Evolutionary conservation across 1,140 invertebrate species (phyloP), one percentile per base, ranked within the genome.

Genomic region (Asbolus verrucosus): DNA sequence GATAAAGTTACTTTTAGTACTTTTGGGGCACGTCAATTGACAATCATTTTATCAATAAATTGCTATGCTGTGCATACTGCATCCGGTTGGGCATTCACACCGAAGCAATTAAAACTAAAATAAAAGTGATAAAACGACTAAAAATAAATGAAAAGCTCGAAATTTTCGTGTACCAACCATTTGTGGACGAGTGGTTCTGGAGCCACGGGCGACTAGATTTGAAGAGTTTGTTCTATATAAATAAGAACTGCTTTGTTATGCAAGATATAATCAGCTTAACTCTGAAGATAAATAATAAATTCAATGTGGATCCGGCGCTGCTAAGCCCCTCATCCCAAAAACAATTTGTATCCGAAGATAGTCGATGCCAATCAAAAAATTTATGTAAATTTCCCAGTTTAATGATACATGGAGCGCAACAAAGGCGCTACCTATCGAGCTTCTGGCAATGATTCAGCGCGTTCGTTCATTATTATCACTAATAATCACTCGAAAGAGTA

Each of bases 361-460:
- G 39, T 50, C 18, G 43, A 50, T 50, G 16, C 43, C 43, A 50
- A 50, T 50, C 43, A 54, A 54, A 54, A 54, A 54, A 27, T 54
- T 36, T 54, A 54, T 54, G 46, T 54, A 54, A 54, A 54, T 54
- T 54, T 54, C 14, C 6, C 43, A 50, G 24, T 50, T 24, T 54
- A 54, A 54, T 54, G 46, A 54, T 54, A 14, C 39, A 14, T 43
- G 13, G 15, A 43, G 16, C 16, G 39, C 4, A 43, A 43, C 39
- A 14, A 43, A 43, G 4, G 5, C 15, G 46, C 46, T 54, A 54
- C 46, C 46, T n/a, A 30, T 24, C 21, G 21, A 54, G 46, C 46
- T 54, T 30, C 46, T 54, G 46, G 46, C 46, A 27, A n/a, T 54
- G 46, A 54, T 54, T 54, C 46, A 54, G 46, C 46, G 46, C 14